Conservation (phyloP, 1,140 invertebrate genomes). For the Brachionus plicatilis region DNA sequence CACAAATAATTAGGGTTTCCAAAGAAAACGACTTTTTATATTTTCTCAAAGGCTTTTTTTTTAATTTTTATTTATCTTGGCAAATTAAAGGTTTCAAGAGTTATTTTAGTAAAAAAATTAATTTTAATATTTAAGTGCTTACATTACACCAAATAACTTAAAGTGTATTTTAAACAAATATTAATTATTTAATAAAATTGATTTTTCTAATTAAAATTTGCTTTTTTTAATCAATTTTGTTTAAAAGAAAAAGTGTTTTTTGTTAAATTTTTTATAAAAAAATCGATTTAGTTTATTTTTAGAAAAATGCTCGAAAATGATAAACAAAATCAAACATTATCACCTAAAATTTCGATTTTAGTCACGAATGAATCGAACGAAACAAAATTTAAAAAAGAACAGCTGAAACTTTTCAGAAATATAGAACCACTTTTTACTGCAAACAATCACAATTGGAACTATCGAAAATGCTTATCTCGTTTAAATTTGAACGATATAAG, state of each 20-base stretch:
- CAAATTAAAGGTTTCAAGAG: neutral
- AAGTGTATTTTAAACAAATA: neutral
- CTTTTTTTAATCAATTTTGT: neutral
- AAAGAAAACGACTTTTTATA: neutral
- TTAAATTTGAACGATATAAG: conserved; percentile 2
- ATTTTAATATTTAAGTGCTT: neutral
- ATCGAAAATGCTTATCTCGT: conserved; percentile 9
- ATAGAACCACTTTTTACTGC: neutral
- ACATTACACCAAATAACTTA: neutral
- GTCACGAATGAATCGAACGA: neutral
- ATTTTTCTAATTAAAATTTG: neutral
- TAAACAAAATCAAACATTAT: neutral
- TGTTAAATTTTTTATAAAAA: neutral
- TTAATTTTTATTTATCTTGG: neutral
- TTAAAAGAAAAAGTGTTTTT: neutral
- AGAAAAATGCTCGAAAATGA: neutral
- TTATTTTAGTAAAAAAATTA: neutral
- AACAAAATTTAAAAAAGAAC: neutral
- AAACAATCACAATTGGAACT: neutral
- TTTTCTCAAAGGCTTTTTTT: neutral
- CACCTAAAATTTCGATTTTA: neutral
- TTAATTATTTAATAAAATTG: neutral
- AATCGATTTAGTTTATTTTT: neutral
- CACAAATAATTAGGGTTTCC: neutral
- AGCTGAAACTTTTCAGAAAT: neutral